phyloP scores from a whole-genome alignment of 2,888 invertebrate species.

The Pegoplata infirma region DNA sequence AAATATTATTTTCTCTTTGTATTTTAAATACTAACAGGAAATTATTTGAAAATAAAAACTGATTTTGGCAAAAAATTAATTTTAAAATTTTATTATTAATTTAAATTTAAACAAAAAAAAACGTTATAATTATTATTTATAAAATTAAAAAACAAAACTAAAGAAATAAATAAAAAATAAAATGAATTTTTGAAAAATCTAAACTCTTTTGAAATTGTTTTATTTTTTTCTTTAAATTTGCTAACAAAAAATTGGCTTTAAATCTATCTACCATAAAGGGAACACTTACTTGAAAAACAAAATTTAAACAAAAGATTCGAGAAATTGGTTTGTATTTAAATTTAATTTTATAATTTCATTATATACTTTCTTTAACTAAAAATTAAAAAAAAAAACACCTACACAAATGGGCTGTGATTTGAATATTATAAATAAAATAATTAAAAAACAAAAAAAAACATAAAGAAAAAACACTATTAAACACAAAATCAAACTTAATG shows the following conservation, averaged over 20 bases:
- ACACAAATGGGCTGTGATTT: slow-evolving; percentile 67
- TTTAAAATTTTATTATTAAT: slow-evolving; percentile 61
- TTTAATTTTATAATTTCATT: slow-evolving; percentile 31
- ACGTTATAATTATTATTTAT: slow-evolving; percentile 56
- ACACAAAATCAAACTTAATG: slow-evolving; percentile 47
- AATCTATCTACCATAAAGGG: slow-evolving; percentile 19
- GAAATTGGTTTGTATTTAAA: slow-evolving; percentile 61
- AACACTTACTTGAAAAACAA: slow-evolving; percentile 36
- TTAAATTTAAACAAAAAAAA: slow-evolving; percentile 52
- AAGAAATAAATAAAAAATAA: slow-evolving; percentile 58
- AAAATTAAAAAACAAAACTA: slow-evolving; percentile 45
- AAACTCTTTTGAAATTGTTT: slow-evolving; percentile 57
- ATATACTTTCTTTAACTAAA: slow-evolving; percentile 1
- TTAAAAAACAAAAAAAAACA: slow-evolving; percentile 44
- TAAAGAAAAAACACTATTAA: slow-evolving; percentile 21
- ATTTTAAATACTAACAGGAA: slow-evolving; percentile 71
- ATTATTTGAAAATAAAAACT: slow-evolving; percentile 50
- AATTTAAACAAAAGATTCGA: slow-evolving; percentile 19
- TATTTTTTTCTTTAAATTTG: slow-evolving; percentile 47
- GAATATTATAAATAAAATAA: slow-evolving; percentile 60
- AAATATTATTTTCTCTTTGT: slow-evolving; percentile 70
- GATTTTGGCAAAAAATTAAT: slow-evolving; percentile 63
- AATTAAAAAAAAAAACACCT: slow-evolving; percentile 58
- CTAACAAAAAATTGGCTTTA: slow-evolving; percentile 31
- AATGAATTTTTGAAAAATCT: slow-evolving; percentile 58